Percentiles rank a stretch among this genome's conserved stretches.
phyloP scores from a whole-genome alignment of 2,113 vertebrate genomes.

The Sceloporus tristichus region DNA sequence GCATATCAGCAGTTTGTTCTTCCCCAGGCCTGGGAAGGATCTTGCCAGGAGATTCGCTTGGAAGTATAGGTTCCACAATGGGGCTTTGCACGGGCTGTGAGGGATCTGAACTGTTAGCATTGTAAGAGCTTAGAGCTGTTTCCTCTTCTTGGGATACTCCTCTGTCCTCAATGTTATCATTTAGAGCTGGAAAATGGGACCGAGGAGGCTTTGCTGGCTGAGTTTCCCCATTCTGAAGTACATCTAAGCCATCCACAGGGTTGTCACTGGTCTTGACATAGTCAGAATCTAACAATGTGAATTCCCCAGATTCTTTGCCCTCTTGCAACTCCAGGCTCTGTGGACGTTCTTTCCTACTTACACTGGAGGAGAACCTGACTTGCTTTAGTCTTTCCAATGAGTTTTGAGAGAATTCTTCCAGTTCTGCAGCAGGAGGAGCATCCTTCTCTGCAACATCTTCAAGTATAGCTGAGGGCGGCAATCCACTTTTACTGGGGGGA shows the following conservation, averaged over 20 bases:
- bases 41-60: slow-evolving; percentile 45
- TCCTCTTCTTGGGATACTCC: slow-evolving; percentile 35
- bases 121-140: slow-evolving; percentile 7
- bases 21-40: slow-evolving; percentile 34
- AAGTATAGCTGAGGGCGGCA: slow-evolving; percentile 65
- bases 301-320: slow-evolving; percentile 75
- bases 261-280: slow-evolving; percentile 31
- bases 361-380: slow-evolving; percentile 81
- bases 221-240: slow-evolving; percentile 32
- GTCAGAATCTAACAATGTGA: slow-evolving; percentile 76
- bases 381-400: slow-evolving; percentile 83
- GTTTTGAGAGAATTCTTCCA: slow-evolving; percentile 41
- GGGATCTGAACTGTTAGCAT: slow-evolving; percentile 22
- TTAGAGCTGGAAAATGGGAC: slow-evolving; percentile 41
- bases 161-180: slow-evolving; percentile 20
- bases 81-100: slow-evolving; percentile 19
- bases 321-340: slow-evolving; percentile 51
- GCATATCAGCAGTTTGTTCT: slow-evolving; percentile 33
- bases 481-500: slow-evolving; percentile 67
- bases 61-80: slow-evolving; percentile 48
- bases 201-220: slow-evolving; percentile 42
- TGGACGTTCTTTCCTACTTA: slow-evolving; percentile 58
- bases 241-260: not conserved
- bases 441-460: slow-evolving; percentile 72
- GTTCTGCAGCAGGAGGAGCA: slow-evolving; percentile 45